phyloP scores from a whole-genome alignment of 92 coral and sea anemone genomes.

The Umimayanthus kanabou region DNA sequence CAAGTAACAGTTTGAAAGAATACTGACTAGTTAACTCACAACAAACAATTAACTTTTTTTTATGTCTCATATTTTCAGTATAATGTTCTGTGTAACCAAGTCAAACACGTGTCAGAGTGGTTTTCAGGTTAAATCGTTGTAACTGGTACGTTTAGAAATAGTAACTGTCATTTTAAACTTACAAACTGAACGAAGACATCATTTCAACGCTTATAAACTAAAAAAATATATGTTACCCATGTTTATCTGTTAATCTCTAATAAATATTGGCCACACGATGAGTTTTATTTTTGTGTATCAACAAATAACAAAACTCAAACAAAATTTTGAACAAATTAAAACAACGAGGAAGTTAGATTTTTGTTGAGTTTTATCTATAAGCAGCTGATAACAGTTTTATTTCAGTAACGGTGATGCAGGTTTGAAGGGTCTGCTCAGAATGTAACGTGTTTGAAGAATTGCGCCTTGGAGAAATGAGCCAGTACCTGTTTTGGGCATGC shows the following conservation, averaged over 20 bases:
- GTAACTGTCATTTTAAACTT: background rate
- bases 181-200: background rate
- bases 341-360: too few relatives aligned
- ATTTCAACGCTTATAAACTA: too few relatives aligned
- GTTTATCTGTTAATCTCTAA: too few relatives aligned
- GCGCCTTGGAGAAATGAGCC: background rate
- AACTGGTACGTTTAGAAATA: too few relatives aligned
- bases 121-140: background rate
- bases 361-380: too few relatives aligned
- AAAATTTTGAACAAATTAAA: too few relatives aligned
- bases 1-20: background rate
- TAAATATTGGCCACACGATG: too few relatives aligned
- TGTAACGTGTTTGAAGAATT: conserved; percentile 21
- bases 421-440: background rate
- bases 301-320: too few relatives aligned
- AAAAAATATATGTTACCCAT: too few relatives aligned
- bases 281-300: too few relatives aligned
- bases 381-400: too few relatives aligned
- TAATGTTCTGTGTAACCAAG: background rate
- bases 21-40: background rate
- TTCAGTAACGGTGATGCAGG: background rate
- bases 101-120: background rate
- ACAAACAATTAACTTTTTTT: background rate
- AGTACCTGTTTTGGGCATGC: conserved; percentile 54
- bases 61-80: background rate